Evolutionary conservation across 2,888 invertebrate genomes (phyloP).

Genomic region (Eurytoma adleriae): DNA sequence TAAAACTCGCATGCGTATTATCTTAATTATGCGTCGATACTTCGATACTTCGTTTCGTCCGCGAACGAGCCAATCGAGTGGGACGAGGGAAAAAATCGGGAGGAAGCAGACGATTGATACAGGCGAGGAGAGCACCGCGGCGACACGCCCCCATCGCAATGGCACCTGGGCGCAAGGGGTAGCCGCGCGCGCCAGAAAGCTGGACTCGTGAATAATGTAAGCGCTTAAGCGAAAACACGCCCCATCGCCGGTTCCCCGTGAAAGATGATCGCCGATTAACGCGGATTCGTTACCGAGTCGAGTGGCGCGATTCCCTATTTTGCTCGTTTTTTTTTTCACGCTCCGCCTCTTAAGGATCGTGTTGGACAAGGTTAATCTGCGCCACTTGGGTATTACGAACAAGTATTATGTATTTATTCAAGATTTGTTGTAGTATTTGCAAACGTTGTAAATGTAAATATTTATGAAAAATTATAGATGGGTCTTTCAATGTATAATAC

Average conservation of each 20-base stretch:
- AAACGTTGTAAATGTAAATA: too few relatives aligned
- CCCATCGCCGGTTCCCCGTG: background rate
- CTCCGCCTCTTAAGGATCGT: background rate
- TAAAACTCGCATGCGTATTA: too few relatives aligned
- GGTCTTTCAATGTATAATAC: too few relatives aligned
- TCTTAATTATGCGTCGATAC: too few relatives aligned
- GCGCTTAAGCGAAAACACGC: conserved; percentile 33
- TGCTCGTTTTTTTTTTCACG: background rate
- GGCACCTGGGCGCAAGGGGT: conserved; percentile 1
- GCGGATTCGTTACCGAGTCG: background rate
- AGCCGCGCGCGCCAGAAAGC: background rate
- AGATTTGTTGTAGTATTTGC: too few relatives aligned
- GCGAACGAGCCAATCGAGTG: conserved; percentile 5
- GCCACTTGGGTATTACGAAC: too few relatives aligned
- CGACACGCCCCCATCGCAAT: background rate
- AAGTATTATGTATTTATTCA: too few relatives aligned
- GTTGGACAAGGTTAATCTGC: background rate
- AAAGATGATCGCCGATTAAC: conserved; percentile 22
- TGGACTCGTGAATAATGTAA: conserved; percentile 35
- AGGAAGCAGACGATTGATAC: conserved; percentile 2
- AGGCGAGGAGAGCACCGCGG: background rate
- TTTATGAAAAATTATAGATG: too few relatives aligned
- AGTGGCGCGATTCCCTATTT: background rate
- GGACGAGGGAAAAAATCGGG: background rate
- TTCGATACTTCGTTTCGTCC: background rate